Evolutionary conservation across 2,113 vertebrate genomes (phyloP).

Genomic region (Talpa occidentalis): DNA sequence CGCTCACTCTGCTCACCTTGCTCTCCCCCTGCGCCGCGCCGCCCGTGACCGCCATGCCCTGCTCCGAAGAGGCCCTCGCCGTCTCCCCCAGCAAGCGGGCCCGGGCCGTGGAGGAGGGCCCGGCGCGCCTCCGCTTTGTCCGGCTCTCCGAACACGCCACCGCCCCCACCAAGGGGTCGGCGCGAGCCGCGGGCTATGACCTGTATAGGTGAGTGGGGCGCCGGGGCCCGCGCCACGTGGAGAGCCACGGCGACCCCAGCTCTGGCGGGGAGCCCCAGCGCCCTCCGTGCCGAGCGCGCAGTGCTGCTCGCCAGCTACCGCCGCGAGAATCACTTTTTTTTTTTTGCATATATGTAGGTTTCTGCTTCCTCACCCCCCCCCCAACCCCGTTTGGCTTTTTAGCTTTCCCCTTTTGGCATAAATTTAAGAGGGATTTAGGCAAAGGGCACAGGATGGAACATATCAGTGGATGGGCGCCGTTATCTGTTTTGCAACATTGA

Average conservation of each 20-base stretch:
- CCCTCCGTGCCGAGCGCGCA: not conserved
- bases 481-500: not conserved
- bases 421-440: not conserved
- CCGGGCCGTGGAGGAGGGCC: conserved; percentile 30
- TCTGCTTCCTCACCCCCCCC: not conserved
- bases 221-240: fast-evolving
- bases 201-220: conserved; percentile 92
- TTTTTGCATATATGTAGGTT: not conserved
- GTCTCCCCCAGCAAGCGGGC: conserved; percentile 87
- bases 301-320: not conserved
- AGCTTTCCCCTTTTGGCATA: not conserved
- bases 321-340: not conserved
- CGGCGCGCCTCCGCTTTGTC: conserved; percentile 86
- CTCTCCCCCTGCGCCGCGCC: fast-evolving
- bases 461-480: not conserved
- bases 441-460: not conserved
- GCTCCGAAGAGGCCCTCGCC: conserved; percentile 70
- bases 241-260: fast-evolving
- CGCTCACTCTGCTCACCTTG: fast-evolving
- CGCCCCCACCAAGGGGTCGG: conserved; percentile 91
- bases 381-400: not conserved
- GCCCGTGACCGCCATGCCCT: conserved; percentile 85
- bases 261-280: fast-evolving
- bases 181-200: conserved; percentile 94
- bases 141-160: conserved; percentile 92